Percentiles rank a stretch among this genome's conserved stretches.
Conservation (phyloP, 2,888 invertebrate genomes). For the Griposia aprilina region DNA sequence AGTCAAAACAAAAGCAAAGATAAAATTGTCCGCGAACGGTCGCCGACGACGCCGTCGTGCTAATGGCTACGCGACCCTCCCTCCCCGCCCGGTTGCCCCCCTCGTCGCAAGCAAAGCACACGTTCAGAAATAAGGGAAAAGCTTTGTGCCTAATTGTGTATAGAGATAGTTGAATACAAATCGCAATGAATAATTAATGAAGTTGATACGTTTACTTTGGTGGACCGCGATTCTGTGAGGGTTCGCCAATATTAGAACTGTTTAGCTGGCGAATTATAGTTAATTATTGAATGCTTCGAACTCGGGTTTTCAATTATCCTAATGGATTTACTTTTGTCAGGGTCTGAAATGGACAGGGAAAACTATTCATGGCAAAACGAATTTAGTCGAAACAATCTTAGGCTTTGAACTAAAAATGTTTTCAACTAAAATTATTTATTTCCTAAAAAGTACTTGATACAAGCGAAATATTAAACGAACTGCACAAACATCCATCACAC, state of each 20-base stretch:
- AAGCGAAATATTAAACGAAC: conserved; percentile 1
- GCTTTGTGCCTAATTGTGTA: conserved; percentile 82
- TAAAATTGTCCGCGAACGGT: conserved; percentile 76
- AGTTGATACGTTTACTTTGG: conserved; percentile 68
- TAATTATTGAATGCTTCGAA: conserved; percentile 58
- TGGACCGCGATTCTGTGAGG: conserved; percentile 62
- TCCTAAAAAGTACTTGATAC: not conserved
- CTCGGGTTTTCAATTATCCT: conserved; percentile 47
- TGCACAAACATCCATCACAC: not conserved
- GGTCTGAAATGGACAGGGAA: conserved; percentile 3
- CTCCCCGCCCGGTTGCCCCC: conserved; percentile 70
- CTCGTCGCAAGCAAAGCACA: conserved; percentile 78
- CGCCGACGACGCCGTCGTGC: conserved; percentile 84
- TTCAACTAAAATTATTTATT: not conserved
- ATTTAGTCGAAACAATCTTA: not conserved
- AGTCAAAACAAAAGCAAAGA: conserved; percentile 51
- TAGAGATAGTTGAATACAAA: conserved; percentile 76
- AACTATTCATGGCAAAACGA: conserved; percentile 25
- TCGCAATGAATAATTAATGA: conserved; percentile 75
- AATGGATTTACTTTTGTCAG: conserved; percentile 46
- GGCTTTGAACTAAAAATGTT: not conserved
- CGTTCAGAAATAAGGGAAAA: conserved; percentile 84
- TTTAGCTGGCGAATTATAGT: conserved; percentile 57
- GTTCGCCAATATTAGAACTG: conserved; percentile 55
- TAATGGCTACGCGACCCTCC: conserved; percentile 85